Evolutionary conservation across 2,797 vertebrate species (phyloP), one percentile per base, ranked within the genome.

Genomic region (Hypotaenidia philippensis): DNA sequence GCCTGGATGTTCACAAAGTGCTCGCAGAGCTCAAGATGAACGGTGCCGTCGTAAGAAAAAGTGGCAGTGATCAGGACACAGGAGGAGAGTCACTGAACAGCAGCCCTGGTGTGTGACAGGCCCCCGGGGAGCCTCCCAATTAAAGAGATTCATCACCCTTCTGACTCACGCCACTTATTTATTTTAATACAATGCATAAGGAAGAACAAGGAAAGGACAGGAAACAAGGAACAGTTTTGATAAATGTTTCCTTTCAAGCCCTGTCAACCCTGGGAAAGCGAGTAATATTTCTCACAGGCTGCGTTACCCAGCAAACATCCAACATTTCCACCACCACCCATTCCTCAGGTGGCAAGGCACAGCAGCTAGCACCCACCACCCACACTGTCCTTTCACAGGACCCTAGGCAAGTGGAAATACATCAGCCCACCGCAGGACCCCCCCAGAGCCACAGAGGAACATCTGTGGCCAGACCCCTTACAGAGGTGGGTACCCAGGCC

Each of bases 71-170:
- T 12, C 18, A 18, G 25, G 64, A n/a, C 4, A 25, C 55, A 7
- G 18, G 11, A 36, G 68, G 29, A 32, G 29, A 63, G 1, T 4
- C 1, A 0, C 70, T 41, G 41, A 26, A 34, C 29, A 50, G 41
- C 52, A 63, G 32, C 66, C 64, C 66, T 21, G 27, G 6, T 27
- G 32, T 10, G 41, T 31, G 27, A 63, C 3, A 11, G 6, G 11
- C 7, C 68, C 53, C 1, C 3, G 11, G 75, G 41, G n/a, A 69
- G 11, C 50, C 22, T n/a, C 31, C 60, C 70, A 87, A 63, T 72
- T 72, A 82, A 32, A 65, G 25, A 68, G 50, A 90, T 87, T 50
- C 19, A 49, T 94, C 92, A 85, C 31, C 18, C 13, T 78, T 77
- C 47, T 2, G 0, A 15, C 75, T 55, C 44, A 5, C 10, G 4